Conservation (phyloP, 2,888 invertebrate genomes). For the Nematopogon swammerdamellus region DNA sequence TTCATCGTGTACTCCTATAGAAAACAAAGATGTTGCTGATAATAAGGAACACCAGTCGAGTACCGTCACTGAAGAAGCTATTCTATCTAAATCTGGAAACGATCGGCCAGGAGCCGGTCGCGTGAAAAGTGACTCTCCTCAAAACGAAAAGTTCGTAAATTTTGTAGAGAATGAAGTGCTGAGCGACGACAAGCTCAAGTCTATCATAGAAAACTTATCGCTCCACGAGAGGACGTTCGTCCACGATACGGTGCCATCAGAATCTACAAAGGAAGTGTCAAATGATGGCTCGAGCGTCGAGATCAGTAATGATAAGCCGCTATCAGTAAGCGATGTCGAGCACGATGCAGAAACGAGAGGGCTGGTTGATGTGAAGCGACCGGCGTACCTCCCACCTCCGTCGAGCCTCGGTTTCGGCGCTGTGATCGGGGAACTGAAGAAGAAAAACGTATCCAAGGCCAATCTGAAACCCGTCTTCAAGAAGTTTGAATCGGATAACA, state of each 20-base stretch:
- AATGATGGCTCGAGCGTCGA: not conserved
- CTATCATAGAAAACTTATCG: constrained; percentile 43
- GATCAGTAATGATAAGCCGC: constrained; percentile 5
- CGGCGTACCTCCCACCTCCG: constrained; percentile 34
- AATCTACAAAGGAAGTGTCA: not conserved
- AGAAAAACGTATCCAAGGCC: constrained; percentile 28
- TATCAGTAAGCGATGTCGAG: constrained; percentile 2
- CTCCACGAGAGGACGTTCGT: constrained; percentile 12
- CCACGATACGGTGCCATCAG: not conserved
- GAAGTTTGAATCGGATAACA: constrained; percentile 33
- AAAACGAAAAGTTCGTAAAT: constrained; percentile 40
- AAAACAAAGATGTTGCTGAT: too few relatives aligned
- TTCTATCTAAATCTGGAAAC: too few relatives aligned
- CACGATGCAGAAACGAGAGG: too few relatives aligned
- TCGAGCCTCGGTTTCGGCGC: constrained; percentile 40
- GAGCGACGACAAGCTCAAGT: constrained; percentile 42
- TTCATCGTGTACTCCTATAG: too few relatives aligned
- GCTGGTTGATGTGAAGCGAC: constrained; percentile 37
- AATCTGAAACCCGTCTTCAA: constrained; percentile 44
- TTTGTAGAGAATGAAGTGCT: constrained; percentile 46
- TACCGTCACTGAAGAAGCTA: too few relatives aligned
- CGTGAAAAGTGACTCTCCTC: constrained; percentile 36
- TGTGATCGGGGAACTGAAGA: constrained; percentile 43
- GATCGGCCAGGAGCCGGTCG: too few relatives aligned
- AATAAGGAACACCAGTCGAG: too few relatives aligned